These are phyloP conservation scores for Lagodon rhomboides DNA, from an alignment of 2,797 vertebrate genomes.

Conservation along the genomic window DNA sequence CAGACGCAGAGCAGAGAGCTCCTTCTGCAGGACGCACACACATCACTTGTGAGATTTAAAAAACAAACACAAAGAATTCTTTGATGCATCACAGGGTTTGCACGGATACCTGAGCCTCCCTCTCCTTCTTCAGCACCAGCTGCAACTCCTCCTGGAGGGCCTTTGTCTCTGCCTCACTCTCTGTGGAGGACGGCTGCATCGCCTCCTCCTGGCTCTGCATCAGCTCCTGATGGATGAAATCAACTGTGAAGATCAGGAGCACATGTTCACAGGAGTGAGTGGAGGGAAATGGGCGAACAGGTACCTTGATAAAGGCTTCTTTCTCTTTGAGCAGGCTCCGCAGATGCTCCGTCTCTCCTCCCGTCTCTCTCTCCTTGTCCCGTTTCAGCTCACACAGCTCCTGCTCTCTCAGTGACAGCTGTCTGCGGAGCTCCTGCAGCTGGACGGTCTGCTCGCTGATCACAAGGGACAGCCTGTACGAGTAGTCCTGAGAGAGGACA, in stretches of 20 bases:
- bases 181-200: conserved; percentile 65
- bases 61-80: not conserved
- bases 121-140: conserved; percentile 90
- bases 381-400: conserved; percentile 74
- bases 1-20: conserved; percentile 89
- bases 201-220: conserved; percentile 76
- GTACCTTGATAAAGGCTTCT: conserved; percentile 84
- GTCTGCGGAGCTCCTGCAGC: conserved; percentile 89
- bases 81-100: not conserved
- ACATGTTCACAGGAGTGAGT: not conserved
- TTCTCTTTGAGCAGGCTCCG: conserved; percentile 85
- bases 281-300: not conserved
- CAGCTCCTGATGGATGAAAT: conserved; percentile 67
- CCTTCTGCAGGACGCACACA: conserved; percentile 79
- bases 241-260: conserved; percentile 3
- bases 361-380: conserved; percentile 72
- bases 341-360: conserved; percentile 73
- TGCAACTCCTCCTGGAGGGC: conserved; percentile 91
- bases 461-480: conserved; percentile 88
- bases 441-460: conserved; percentile 89
- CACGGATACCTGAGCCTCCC: conserved; percentile 89
- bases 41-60: not conserved
- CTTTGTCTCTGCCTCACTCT: conserved; percentile 84
- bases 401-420: conserved; percentile 81
- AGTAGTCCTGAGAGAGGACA: conserved; percentile 81